Conservation (phyloP, 1,140 invertebrate species). For the Conopomorpha cramerella region DNA sequence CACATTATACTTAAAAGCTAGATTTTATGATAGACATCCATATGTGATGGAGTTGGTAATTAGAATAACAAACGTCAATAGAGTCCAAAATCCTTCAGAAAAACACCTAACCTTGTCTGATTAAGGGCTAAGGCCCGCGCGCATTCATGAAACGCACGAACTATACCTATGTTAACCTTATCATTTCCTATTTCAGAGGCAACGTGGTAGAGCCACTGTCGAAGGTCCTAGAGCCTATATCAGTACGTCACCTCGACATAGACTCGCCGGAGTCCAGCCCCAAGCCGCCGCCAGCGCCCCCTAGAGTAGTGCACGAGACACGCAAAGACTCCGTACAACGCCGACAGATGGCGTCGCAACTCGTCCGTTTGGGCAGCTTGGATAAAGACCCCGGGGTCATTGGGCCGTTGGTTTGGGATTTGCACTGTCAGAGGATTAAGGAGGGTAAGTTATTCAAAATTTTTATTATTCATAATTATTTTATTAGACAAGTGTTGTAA, state of each 20-base stretch:
- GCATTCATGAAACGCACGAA: no score
- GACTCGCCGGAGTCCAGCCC: slow-evolving; percentile 31
- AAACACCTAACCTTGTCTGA: no score
- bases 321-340: slow-evolving; percentile 17
- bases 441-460: slow-evolving; percentile 19
- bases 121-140: no score
- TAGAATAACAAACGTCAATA: no score
- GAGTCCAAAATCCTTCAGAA: no score
- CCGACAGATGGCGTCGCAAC: slow-evolving; percentile 37
- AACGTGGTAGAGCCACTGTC: slow-evolving; percentile 74
- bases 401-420: slow-evolving; percentile 79
- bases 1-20: no score
- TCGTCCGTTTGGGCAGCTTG: slow-evolving; percentile 62
- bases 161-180: slow-evolving; percentile 1
- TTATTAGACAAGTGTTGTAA: no score
- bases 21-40: no score
- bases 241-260: slow-evolving; percentile 68
- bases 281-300: slow-evolving; percentile 13
- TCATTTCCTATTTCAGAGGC: slow-evolving; percentile 46
- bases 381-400: slow-evolving; percentile 82
- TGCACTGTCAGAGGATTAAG: slow-evolving; percentile 62
- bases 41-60: no score
- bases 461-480: no score
- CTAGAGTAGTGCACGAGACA: slow-evolving; percentile 2
- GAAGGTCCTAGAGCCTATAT: slow-evolving; percentile 76